Evolutionary conservation across 92 coral and sea anemone species (phyloP).

Genomic region (Porites lobata): DNA sequence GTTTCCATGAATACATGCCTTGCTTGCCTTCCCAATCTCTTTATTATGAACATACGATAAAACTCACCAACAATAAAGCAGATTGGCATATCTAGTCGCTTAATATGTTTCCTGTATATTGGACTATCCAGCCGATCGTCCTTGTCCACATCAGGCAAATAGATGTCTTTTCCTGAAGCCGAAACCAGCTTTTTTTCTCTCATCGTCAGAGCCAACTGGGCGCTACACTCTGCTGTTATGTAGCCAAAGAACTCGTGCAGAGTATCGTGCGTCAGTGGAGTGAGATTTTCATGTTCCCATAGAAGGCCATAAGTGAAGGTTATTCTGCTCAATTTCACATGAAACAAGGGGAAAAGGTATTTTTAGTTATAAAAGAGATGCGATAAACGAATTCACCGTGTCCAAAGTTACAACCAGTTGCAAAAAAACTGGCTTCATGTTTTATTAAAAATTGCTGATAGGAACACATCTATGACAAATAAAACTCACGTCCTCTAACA

Average conservation of each 20-base stretch:
- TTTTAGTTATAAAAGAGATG: no score
- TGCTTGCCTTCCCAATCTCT: no score
- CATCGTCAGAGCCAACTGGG: constrained; percentile 36
- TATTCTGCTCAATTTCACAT: constrained; percentile 14
- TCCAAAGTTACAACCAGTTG: no score
- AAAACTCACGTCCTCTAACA: no score
- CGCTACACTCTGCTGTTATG: constrained; percentile 21
- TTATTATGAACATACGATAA: no score
- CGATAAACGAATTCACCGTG: no score
- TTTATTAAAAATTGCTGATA: no score
- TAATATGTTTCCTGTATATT: constrained; percentile 40
- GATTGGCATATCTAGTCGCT: constrained; percentile 57
- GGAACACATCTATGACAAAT: no score
- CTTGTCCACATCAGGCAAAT: constrained; percentile 51
- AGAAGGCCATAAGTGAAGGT: constrained; percentile 58
- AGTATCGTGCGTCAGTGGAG: constrained; percentile 56
- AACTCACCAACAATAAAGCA: constrained; percentile 45
- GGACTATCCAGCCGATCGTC: constrained; percentile 31
- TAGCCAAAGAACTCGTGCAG: constrained; percentile 72
- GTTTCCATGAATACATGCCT: no score
- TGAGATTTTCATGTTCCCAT: constrained; percentile 64
- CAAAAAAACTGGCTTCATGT: no score
- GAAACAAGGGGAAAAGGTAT: no score
- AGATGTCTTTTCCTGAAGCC: constrained; percentile 50
- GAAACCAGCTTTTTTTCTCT: constrained; percentile 22